phyloP scores from a whole-genome alignment of 2,888 invertebrate genomes.

The Parochlus steinenii region DNA sequence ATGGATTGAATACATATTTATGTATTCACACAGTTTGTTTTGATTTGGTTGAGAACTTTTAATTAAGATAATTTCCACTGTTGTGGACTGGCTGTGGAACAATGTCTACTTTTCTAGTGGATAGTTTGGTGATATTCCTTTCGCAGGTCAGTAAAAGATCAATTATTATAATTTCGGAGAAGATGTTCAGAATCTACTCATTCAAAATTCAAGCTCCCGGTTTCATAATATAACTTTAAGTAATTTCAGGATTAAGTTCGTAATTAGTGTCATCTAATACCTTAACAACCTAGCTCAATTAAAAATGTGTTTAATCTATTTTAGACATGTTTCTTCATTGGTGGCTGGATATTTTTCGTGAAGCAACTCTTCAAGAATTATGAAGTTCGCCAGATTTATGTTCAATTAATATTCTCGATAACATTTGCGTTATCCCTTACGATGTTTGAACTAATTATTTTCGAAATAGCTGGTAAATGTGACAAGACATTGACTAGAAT shows the following conservation, averaged over 20 bases:
- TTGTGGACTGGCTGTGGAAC: background rate
- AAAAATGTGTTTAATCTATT: conserved; percentile 21
- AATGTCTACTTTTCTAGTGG: conserved; percentile 1
- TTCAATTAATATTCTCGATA: conserved; percentile 88
- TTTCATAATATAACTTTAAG: background rate
- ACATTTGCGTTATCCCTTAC: conserved; percentile 95
- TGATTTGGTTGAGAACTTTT: too few species aligned
- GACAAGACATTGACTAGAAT: background rate
- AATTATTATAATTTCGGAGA: background rate
- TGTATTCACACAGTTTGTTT: too few species aligned
- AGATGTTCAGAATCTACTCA: background rate
- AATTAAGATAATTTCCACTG: background rate
- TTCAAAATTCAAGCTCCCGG: background rate
- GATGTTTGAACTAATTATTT: conserved; percentile 98
- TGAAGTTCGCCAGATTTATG: conserved; percentile 87
- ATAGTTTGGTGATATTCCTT: background rate
- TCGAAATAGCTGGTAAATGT: conserved; percentile 73
- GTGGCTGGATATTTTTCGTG: conserved; percentile 97
- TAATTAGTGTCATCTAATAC: conserved; percentile 15
- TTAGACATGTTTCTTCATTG: conserved; percentile 83
- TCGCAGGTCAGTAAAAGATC: conserved; percentile 1
- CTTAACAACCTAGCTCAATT: conserved; percentile 7
- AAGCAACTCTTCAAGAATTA: conserved; percentile 94
- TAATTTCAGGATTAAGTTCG: background rate
- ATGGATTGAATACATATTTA: too few species aligned